phyloP scores from a whole-genome alignment of 1,140 invertebrate genomes.

The Orchesella cincta region DNA sequence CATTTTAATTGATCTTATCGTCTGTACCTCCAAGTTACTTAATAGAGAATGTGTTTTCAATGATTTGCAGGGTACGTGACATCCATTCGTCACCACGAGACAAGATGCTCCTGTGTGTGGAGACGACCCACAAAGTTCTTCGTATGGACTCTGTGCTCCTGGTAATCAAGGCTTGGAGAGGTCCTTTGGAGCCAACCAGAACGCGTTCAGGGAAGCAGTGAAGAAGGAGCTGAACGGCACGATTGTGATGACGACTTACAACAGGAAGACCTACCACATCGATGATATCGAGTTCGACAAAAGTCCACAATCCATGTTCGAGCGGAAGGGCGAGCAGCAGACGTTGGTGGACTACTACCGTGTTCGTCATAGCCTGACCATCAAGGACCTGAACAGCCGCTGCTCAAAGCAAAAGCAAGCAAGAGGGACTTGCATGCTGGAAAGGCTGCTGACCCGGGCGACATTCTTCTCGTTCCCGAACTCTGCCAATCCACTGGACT shows the following conservation, averaged over 20 bases:
- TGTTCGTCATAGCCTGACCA: constrained; percentile 52
- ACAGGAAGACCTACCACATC: constrained; percentile 74
- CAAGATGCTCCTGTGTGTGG: constrained; percentile 68
- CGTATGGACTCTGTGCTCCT: constrained; percentile 62
- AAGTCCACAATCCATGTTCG: background rate
- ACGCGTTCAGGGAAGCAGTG: background rate
- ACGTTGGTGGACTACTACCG: constrained; percentile 67
- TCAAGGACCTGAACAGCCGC: constrained; percentile 43
- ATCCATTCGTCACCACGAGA: constrained; percentile 75
- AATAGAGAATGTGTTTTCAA: no score
- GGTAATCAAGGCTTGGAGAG: constrained; percentile 54
- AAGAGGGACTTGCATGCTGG: constrained; percentile 48
- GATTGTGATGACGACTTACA: constrained; percentile 65
- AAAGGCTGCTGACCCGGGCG: no score
- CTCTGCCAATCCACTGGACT: constrained; percentile 56
- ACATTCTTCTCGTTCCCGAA: constrained; percentile 62
- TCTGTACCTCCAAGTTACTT: no score
- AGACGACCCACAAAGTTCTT: constrained; percentile 75
- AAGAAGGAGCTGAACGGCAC: constrained; percentile 7
- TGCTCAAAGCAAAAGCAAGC: constrained; percentile 31
- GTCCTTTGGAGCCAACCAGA: background rate
- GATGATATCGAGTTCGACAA: constrained; percentile 63
- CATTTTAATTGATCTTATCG: no score
- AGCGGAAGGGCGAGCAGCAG: background rate
- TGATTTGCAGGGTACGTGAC: constrained; percentile 76